Conservation (phyloP, 1,140 invertebrate species). For the Theocolax elegans region DNA sequence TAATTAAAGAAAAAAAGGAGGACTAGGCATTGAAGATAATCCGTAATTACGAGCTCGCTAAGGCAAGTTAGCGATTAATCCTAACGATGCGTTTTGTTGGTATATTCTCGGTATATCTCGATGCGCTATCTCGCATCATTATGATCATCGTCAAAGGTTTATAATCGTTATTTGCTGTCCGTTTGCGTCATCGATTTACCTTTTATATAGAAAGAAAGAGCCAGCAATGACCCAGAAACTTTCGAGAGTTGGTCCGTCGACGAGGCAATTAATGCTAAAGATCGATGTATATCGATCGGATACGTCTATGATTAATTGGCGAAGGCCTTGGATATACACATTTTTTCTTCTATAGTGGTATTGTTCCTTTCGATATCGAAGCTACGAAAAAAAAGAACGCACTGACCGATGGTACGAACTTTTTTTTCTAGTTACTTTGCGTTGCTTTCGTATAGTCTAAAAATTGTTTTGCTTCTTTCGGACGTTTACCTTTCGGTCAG, state of each 20-base stretch:
- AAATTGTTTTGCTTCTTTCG: too few species aligned
- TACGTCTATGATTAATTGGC: slow-evolving; percentile 5
- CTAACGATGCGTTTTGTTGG: neutral
- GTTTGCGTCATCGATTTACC: neutral
- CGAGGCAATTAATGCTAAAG: slow-evolving; percentile 2
- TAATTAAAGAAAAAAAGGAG: too few species aligned
- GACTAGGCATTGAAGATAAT: too few species aligned
- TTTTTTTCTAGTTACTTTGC: neutral
- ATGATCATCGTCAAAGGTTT: neutral
- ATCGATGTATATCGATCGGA: slow-evolving; percentile 12
- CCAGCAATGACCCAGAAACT: slow-evolving; percentile 20
- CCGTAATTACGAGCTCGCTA: neutral
- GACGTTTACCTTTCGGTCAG: too few species aligned
- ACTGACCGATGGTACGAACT: too few species aligned
- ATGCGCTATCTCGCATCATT: neutral
- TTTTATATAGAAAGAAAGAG: neutral
- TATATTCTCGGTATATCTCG: neutral
- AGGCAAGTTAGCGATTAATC: neutral
- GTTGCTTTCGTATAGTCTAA: neutral
- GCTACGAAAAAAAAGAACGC: neutral
- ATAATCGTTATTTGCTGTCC: neutral
- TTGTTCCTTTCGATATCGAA: too few species aligned
- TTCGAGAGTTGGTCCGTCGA: slow-evolving; percentile 3
- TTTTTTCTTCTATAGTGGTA: too few species aligned
- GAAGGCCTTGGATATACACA: neutral